phyloP scores from a whole-genome alignment of 2,888 invertebrate genomes.

The Apotomis turbidana region DNA sequence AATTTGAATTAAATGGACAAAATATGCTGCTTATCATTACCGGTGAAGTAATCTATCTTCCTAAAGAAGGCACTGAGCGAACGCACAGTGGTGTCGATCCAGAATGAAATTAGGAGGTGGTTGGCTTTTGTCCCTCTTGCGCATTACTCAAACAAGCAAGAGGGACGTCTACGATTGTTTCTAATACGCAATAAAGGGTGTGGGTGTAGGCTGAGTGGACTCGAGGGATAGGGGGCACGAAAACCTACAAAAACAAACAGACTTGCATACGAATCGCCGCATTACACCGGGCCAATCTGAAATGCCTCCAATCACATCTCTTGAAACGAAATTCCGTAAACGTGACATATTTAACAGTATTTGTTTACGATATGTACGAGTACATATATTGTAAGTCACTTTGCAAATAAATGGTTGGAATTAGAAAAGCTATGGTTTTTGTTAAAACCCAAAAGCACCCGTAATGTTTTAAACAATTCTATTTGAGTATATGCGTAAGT shows the following conservation, averaged over 20 bases:
- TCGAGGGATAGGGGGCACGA: conserved; percentile 47
- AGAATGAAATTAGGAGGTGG: conserved; percentile 25
- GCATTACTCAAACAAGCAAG: conserved; percentile 14
- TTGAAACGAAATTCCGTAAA: conserved; percentile 47
- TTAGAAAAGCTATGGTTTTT: too few species aligned
- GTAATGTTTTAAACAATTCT: too few species aligned
- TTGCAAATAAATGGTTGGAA: too few species aligned
- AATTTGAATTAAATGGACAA: conserved; percentile 20
- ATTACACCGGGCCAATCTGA: conserved; percentile 54
- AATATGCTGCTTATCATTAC: conserved; percentile 35
- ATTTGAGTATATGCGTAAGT: too few species aligned
- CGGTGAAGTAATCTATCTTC: conserved; percentile 29
- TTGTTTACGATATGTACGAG: background rate
- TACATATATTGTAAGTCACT: background rate
- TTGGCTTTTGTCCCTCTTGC: conserved; percentile 21
- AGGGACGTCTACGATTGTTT: conserved; percentile 47
- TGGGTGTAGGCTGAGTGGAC: conserved; percentile 44
- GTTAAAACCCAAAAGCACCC: too few species aligned
- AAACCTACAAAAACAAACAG: conserved; percentile 63
- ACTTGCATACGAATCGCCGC: conserved; percentile 70
- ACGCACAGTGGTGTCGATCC: conserved; percentile 16
- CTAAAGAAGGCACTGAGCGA: conserved; percentile 9
- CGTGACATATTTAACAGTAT: conserved; percentile 26
- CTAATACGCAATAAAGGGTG: conserved; percentile 48
- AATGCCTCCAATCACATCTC: conserved; percentile 51